Base-by-base conservation (phyloP, 2,797 vertebrate genomes). In the Chaunax sp. region DNA sequence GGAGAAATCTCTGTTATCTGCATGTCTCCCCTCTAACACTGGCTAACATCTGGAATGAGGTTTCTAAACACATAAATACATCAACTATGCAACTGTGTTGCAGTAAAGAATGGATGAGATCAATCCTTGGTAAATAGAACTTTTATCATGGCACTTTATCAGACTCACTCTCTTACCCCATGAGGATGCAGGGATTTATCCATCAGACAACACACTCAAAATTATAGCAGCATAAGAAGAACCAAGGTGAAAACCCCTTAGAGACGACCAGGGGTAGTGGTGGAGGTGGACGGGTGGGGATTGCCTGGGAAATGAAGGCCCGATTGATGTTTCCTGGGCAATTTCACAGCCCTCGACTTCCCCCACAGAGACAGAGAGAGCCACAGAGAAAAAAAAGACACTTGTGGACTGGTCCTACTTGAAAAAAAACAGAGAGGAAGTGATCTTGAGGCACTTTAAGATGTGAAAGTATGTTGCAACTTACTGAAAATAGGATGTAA, bases 241-340 rank as follows among this genome's bases (percentile, higher is more conserved):
- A 57, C 15, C 20, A 2, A 30, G 37, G 23, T 56, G 50, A 55
- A 55, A 61, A 71, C 19, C 57, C 40, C 49, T 13, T 61, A 9
- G 59, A 68, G 66, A 44, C 30, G 10, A 50, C 15, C 46, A 6
- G 19, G 6, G 57, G 50, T 33, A 33, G 43, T 18, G n/a, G 37
- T 3, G 4, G 8, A 25, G 20, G 13, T 6, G 15, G 14, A 2
- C 12, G 1, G 13, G 11, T 35, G 23, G 38, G 72, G 23, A 15
- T 11, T 25, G 57, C 45, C 59, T 46, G 64, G 59, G 65, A 80
- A 85, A 78, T 70, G 76, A 65, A 80, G 70, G 25, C 38, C 16
- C 72, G 86, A 92, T 87, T 82, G 86, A 90, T 83, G 80, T 79
- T 87, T 88, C 78, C 70, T 26, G 77, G 73, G 55, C 64, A 81